Conservation (phyloP, 2,888 invertebrate genomes). For the Chalcosyrphus nemorum region DNA sequence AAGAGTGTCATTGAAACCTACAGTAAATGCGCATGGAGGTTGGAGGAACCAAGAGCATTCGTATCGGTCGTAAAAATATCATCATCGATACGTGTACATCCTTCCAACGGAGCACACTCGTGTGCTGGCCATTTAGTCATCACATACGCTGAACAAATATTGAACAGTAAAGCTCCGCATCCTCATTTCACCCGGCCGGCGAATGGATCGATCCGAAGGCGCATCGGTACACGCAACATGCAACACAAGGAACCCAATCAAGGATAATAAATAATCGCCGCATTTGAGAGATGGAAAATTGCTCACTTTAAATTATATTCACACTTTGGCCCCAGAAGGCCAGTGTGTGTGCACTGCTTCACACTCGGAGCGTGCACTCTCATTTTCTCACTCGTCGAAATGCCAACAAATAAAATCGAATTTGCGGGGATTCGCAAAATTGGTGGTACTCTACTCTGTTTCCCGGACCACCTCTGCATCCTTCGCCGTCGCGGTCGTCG, state of each 20-base stretch:
- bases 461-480: background rate
- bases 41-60: background rate
- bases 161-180: conserved; percentile 74
- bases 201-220: conserved; percentile 41
- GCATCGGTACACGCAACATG: conserved; percentile 30
- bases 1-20: conserved; percentile 37
- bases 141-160: conserved; percentile 74
- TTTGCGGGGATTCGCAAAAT: conserved; percentile 62
- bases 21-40: conserved; percentile 12
- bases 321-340: conserved; percentile 81
- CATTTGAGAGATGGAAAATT: conserved; percentile 80
- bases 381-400: conserved; percentile 63
- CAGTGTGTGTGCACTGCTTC: conserved; percentile 40
- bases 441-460: conserved; percentile 50
- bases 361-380: conserved; percentile 59
- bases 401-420: conserved; percentile 73
- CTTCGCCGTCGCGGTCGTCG: conserved; percentile 14
- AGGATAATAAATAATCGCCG: conserved; percentile 81
- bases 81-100: conserved; percentile 28
- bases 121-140: conserved; percentile 65
- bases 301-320: conserved; percentile 82
- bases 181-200: conserved; percentile 46
- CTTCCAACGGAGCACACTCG: conserved; percentile 1
- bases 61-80: conserved; percentile 41
- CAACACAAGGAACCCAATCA: conserved; percentile 79